Evolutionary conservation across 2,113 vertebrate genomes (phyloP).

Genomic region (Coreoperca whiteheadi): DNA sequence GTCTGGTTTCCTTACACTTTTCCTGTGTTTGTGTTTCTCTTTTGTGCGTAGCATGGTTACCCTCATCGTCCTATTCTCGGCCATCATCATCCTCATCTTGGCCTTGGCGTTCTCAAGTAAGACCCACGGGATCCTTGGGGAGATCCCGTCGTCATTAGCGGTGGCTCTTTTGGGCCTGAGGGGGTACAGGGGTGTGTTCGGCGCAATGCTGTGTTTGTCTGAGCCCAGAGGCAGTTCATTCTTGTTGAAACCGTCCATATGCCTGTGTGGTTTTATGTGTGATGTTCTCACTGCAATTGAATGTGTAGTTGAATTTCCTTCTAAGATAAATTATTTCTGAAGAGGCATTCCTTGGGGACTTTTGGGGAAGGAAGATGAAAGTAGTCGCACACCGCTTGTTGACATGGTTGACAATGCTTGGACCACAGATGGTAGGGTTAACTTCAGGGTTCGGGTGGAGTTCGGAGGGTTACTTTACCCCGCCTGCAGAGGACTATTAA

Average conservation of each 20-base stretch:
- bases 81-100: conserved; percentile 69
- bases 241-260: neutral
- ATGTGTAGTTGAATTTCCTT: neutral
- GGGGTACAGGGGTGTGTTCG: conserved; percentile 20
- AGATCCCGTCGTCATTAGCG: neutral
- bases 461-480: neutral
- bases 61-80: conserved; percentile 52
- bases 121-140: neutral
- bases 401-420: neutral
- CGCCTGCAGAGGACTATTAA: neutral
- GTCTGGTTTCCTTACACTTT: neutral
- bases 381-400: neutral
- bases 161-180: neutral
- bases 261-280: neutral
- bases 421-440: neutral
- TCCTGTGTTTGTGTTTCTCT: conserved; percentile 18
- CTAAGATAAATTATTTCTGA: too few species aligned
- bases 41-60: conserved; percentile 63
- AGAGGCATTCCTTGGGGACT: neutral
- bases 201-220: conserved; percentile 23
- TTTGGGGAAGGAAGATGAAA: too few species aligned
- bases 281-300: neutral
- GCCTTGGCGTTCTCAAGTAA: conserved; percentile 61
- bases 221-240: neutral
- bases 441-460: neutral